Evolutionary conservation across 2,113 vertebrate species (phyloP), one percentile per base, ranked within the genome.

Genomic region (Nesoenas mayeri): DNA sequence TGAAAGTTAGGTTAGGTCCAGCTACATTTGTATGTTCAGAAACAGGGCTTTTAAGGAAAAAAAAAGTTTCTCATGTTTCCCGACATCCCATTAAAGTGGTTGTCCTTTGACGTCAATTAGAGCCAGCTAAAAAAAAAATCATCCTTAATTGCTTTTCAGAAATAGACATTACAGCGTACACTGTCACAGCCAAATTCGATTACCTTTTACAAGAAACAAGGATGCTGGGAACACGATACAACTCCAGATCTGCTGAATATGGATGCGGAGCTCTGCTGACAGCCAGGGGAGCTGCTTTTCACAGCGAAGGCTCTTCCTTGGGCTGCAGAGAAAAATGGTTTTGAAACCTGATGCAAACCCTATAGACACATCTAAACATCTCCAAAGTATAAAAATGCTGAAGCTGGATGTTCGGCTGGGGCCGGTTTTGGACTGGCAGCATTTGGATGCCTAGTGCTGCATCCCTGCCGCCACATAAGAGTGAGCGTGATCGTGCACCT

Each of bases 141-240:
- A 90, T 94, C 65, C 75, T 89, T 94, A 96, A 96, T 85, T 94
- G 92, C 79, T 95, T 88, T 90, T 92, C 70, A 95, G 89, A 91
- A 96, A 72, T 21, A 96, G 91, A 88, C 79, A 57, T 87, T 79
- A 67, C 26, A 82, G 65, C 18, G 2, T 82, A 79, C 89, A 92
- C 72, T 14, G 0, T 60, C 7, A 1, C 91, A 89, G 64, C 48
- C 85, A 81, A 66, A 78, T 83, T 95, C 72, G 57, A 91, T 95
- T 94, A 74, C 71, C 66, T 78, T 86, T 95, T 93, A 94, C 96
- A 94, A 93, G 72, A 95, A 96, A 83, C 85, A 71, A 74, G 89
- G 72, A 75, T 91, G 85, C 89, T 95, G 89, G 95, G 95, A 94
- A 95, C 1, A 6, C 71, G 42, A 9, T 40, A 34, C 54, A 74